phyloP scores from a whole-genome alignment of 2,888 invertebrate species.

The Stenodema calcarata region DNA sequence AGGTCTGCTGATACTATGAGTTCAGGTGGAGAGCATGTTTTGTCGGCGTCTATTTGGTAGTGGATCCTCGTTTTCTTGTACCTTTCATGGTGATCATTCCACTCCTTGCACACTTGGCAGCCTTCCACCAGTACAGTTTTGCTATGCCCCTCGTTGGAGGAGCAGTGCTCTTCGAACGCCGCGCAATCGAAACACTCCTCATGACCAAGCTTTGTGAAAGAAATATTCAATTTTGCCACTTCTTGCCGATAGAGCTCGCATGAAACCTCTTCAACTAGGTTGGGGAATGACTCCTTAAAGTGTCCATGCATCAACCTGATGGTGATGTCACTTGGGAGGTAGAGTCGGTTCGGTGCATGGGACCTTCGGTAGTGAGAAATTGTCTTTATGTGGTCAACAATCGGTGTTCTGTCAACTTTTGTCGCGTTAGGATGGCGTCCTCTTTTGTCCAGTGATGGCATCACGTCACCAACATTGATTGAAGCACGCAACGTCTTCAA shows the following conservation, averaged over 20 bases:
- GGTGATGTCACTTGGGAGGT: conserved; percentile 52
- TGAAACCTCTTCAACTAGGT: conserved; percentile 38
- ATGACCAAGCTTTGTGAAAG: conserved; percentile 55
- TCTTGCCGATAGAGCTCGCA: conserved; percentile 49
- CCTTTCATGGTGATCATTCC: conserved; percentile 14
- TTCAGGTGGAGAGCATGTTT: background rate
- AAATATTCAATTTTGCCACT: conserved; percentile 53
- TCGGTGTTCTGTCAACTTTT: background rate
- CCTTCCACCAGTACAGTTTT: conserved; percentile 14
- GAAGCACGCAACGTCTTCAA: background rate
- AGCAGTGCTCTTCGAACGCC: conserved; percentile 31
- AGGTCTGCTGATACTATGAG: conserved; percentile 42
- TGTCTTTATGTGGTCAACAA: background rate
- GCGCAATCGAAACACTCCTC: conserved; percentile 55
- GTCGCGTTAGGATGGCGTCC: background rate
- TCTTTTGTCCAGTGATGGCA: background rate
- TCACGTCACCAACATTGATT: background rate
- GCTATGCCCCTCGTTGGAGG: conserved; percentile 17
- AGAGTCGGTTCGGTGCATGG: conserved; percentile 52
- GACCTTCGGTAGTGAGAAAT: conserved; percentile 53
- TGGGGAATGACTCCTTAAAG: conserved; percentile 50
- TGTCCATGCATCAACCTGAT: conserved; percentile 48
- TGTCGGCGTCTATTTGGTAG: conserved; percentile 7
- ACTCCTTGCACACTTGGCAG: conserved; percentile 31
- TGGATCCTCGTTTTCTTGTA: background rate